Evolutionary conservation across 2,888 invertebrate species (phyloP).

Genomic region (Melinaea menophilus): DNA sequence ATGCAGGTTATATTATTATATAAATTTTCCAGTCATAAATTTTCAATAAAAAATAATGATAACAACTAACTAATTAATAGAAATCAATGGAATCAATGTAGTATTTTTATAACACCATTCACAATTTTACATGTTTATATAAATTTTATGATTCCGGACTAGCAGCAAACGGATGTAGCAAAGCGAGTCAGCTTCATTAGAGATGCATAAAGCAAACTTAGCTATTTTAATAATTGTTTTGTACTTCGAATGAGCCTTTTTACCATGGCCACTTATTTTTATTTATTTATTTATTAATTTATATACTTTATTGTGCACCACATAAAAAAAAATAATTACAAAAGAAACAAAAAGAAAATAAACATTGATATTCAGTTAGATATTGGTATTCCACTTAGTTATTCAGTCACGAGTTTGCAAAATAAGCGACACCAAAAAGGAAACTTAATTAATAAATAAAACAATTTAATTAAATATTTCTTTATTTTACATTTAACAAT

Average conservation of each 20-base stretch:
- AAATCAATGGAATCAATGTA: background rate
- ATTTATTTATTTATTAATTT: too few species aligned
- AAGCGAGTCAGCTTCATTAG: constrained; percentile 1
- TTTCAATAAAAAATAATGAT: too few species aligned
- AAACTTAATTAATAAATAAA: constrained; percentile 56
- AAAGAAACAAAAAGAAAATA: too few species aligned
- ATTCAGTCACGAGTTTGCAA: constrained; percentile 51
- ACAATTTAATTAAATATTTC: constrained; percentile 40
- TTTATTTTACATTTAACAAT: background rate
- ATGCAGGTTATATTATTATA: too few species aligned
- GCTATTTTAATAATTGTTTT: constrained; percentile 28
- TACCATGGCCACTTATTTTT: constrained; percentile 31
- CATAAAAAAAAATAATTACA: too few species aligned
- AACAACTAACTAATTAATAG: too few species aligned
- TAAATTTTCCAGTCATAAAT: too few species aligned
- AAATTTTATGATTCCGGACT: background rate
- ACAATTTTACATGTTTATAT: background rate
- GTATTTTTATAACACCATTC: background rate
- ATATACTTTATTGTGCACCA: too few species aligned
- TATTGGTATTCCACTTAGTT: constrained; percentile 36
- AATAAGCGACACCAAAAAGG: constrained; percentile 48
- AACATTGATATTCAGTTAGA: too few species aligned
- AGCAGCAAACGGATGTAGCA: background rate
- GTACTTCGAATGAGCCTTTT: constrained; percentile 31
- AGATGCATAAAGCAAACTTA: constrained; percentile 9